Percentiles rank a stretch among this genome's conserved stretches.
Evolutionary conservation across 2,888 invertebrate genomes (phyloP).

Genomic region (Drosophila emarginata): DNA sequence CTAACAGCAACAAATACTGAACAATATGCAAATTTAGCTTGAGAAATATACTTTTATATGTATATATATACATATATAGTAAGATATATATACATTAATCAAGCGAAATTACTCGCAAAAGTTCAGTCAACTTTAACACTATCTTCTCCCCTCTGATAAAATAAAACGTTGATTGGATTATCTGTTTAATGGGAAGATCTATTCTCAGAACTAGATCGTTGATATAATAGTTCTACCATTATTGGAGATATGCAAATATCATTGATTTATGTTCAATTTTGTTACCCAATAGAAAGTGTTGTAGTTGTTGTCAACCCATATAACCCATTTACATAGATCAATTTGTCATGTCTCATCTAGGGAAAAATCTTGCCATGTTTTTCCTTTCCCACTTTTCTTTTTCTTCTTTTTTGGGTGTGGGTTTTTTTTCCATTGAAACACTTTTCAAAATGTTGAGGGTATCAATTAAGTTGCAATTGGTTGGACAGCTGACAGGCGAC

Average conservation of each 20-base stretch:
- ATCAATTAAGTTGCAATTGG: constrained; percentile 44
- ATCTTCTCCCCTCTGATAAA: background rate
- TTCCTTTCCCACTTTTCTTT: background rate
- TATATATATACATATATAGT: background rate
- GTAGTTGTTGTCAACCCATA: background rate
- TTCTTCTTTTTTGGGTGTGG: background rate
- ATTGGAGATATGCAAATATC: background rate
- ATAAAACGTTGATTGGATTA: constrained; percentile 1
- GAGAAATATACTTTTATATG: constrained; percentile 15
- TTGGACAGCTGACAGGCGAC: constrained; percentile 36
- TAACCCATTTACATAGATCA: constrained; percentile 15
- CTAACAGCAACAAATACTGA: constrained; percentile 49
- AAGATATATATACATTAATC: background rate
- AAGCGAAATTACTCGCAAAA: constrained; percentile 31
- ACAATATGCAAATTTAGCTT: constrained; percentile 61
- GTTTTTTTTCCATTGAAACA: background rate
- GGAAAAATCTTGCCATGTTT: constrained; percentile 1
- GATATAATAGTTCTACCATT: background rate
- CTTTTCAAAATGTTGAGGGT: background rate
- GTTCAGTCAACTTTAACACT: constrained; percentile 26
- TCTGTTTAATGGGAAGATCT: background rate
- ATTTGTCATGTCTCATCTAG: constrained; percentile 13
- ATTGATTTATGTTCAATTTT: constrained; percentile 11
- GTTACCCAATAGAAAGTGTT: background rate
- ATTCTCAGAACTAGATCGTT: background rate